Evolutionary conservation across 2,888 invertebrate species (phyloP), one percentile per base, ranked within the genome.

Genomic region (Plebejus anna): DNA sequence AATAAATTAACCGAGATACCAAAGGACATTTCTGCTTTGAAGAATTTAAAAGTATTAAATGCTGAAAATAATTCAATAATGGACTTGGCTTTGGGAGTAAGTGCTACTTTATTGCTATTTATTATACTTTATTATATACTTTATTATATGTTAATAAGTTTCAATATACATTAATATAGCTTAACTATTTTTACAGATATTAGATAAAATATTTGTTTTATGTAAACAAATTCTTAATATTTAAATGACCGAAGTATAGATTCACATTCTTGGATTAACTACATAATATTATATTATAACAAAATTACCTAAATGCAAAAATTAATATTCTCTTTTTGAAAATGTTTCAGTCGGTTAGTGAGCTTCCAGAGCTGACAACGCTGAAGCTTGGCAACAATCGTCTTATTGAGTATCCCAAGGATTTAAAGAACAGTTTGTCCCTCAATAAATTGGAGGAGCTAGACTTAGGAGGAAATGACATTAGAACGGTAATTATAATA

Each of bases 391-490:
- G 85, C 36, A 90, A 92, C 80, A 94, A 94, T 81, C 85, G 90
- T 47, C 82, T 95, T 36, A 85, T 89, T 66, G 89, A 91, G 76
- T 90, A 91, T 79, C 91, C 94, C 0, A 86, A 87, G 78, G 94
- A 94, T 81, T 86, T 93, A 78, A 90, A 89, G 81, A 94, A 89
- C 78, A 87, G 88, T 84, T 90, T 90, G 76, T 85, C 84, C 36
- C 80, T 88, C 77, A 89, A 84, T 13, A 89, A 92, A 80, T 82
- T 95, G 77, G 84, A 89, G 82, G 90, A 90, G 80, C 81, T 95
- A 38, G 89, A 94, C 81, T 85, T 95, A 76, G 90, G 92, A 78
- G 91, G 90, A 79, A 95, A 95, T 80, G 92, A 92, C 75, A 90
- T 93, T 84, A 87, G 90, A 86, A 87, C 89, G 84, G 92, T 92